phyloP scores from a whole-genome alignment of 2,797 vertebrate species.

The Loriculus beryllinus region DNA sequence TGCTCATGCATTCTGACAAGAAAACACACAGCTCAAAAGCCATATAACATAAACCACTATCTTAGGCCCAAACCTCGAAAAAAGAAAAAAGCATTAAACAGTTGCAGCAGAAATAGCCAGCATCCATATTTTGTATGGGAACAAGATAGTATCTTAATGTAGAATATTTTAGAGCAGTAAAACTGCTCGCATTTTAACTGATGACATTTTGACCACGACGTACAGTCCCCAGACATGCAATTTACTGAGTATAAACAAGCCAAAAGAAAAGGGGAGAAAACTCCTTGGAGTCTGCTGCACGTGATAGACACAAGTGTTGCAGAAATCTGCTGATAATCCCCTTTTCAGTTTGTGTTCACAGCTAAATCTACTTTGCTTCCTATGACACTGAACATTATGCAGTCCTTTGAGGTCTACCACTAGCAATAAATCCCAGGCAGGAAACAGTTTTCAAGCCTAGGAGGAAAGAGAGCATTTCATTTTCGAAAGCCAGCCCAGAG shows the following conservation, averaged over 20 bases:
- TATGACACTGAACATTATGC: constrained; percentile 8
- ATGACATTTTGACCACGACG: constrained; percentile 1
- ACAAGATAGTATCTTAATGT: background rate
- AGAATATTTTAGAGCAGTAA: background rate
- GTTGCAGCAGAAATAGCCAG: background rate
- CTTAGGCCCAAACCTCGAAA: background rate
- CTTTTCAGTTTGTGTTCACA: background rate
- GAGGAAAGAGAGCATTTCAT: constrained; percentile 50
- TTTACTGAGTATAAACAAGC: background rate
- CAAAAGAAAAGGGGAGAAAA: background rate
- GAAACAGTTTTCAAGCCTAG: constrained; percentile 55
- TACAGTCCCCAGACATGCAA: background rate
- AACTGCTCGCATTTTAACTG: background rate
- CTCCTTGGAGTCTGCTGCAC: background rate
- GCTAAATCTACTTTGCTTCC: constrained; percentile 42
- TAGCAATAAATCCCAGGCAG: constrained; percentile 64
- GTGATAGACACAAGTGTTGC: background rate
- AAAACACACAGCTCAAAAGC: background rate
- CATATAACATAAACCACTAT: background rate
- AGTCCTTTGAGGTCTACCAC: constrained; percentile 44
- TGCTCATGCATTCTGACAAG: background rate
- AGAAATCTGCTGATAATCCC: constrained; percentile 48
- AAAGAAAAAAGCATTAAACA: background rate
- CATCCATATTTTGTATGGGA: background rate
- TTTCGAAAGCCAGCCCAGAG: constrained; percentile 56